Base-by-base conservation (phyloP, 2,797 vertebrate genomes). In the Sciurus carolinensis region DNA sequence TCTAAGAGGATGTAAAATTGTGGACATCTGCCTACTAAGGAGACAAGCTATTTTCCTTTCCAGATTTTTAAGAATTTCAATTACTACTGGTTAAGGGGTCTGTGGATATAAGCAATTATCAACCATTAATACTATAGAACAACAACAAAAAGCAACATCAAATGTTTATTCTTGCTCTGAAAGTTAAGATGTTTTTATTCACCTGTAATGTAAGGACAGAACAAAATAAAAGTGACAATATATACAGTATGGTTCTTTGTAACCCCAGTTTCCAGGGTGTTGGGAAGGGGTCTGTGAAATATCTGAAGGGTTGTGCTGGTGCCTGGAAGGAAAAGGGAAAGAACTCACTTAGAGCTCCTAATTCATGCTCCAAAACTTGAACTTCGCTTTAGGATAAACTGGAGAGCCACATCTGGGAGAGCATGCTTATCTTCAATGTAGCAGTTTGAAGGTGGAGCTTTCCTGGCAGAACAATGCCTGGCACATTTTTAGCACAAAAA, bases 391-490 rank as follows among this genome's bases (percentile, higher is more conserved):
- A 71, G 50, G 52, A 39, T 91, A 71, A 90, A 62, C 64, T 57
- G 3, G 22, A 66, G 28, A 79, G 39, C 17, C 2, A 2, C 18
- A 75, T 39, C 69, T 73, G 66, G 71, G 30, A 97, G 4, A 59
- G 44, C 36, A 42, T 39, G 18, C 42, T 80, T 84, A 91, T 66
- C 73, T 96, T 94, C 30, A 67, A 64, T 28, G 11, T 52, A 81
- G 57, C 52, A 36, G 33, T 93, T 52, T 87, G 80, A 50, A 88
- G 24, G 47, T 50, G 28, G 64, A 90, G 33, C 50, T 54, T 86
- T 92, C 47, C 88, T 77, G 72, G 67, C 39, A 84, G 81, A 96
- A 91, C 52, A 95, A 76, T 82, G 36, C 36, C 44, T 69, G 57
- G 73, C 66, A 80, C 75, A 83, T 59, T 62, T 36, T 47, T 87